Evolutionary conservation across 2,888 invertebrate genomes (phyloP).

Genomic region (Tortrix viridana): DNA sequence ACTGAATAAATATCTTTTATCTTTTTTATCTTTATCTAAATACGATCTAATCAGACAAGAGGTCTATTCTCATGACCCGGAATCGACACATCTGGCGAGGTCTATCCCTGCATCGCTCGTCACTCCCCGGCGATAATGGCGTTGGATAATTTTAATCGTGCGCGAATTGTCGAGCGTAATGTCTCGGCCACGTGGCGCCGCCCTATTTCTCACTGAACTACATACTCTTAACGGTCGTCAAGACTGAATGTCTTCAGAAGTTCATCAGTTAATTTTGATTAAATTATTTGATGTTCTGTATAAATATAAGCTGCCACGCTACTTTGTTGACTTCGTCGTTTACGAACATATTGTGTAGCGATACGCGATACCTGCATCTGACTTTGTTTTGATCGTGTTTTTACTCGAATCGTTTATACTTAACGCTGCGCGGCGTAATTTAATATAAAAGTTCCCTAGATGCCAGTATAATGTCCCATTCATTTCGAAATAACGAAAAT

Average conservation of each 20-base stretch:
- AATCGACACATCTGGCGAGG: conserved; percentile 45
- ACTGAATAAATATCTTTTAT: too few species aligned
- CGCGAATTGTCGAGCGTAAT: conserved; percentile 77
- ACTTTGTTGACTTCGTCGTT: background rate
- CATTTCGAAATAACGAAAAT: conserved; percentile 73
- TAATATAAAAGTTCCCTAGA: conserved; percentile 51
- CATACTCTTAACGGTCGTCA: conserved; percentile 54
- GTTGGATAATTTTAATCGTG: conserved; percentile 82
- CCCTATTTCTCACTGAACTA: conserved; percentile 62
- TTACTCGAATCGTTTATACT: background rate
- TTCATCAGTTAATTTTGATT: conserved; percentile 58
- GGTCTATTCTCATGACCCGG: background rate
- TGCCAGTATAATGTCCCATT: conserved; percentile 65
- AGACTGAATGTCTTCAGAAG: conserved; percentile 56
- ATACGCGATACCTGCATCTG: background rate
- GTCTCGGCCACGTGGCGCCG: conserved; percentile 71
- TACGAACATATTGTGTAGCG: background rate
- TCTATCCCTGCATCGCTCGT: conserved; percentile 54
- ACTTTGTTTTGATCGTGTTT: conserved; percentile 7
- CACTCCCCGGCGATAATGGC: conserved; percentile 75
- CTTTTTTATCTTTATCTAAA: too few species aligned
- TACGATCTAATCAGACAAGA: conserved; percentile 6
- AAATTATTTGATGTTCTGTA: conserved; percentile 28
- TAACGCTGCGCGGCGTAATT: conserved; percentile 29
- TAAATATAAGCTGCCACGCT: background rate